Base-by-base conservation (phyloP, 2,888 invertebrate genomes). In the Abscondita cerata region DNA sequence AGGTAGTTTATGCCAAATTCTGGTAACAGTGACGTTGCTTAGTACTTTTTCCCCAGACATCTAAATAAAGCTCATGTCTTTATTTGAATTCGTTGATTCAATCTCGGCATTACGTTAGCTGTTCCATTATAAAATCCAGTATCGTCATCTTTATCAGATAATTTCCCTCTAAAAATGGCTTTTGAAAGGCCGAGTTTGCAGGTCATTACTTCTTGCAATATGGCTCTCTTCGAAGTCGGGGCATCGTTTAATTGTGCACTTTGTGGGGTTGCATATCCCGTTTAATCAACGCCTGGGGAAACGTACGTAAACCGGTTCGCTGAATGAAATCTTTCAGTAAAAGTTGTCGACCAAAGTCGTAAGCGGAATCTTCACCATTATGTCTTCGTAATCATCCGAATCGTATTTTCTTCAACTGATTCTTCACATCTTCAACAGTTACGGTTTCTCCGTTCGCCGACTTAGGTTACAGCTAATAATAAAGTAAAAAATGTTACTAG, bases 81-180 rank as follows among this genome's bases (percentile, higher is more conserved):
- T 85, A 67, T 88, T 87, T n/a, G 99, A 62, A 99, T 89, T 55
- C 95, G 86, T 64, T 70, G 95, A 86, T 72, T 94, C 89, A 81
- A 95, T 95, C 70, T 93, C 0, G 96, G 95, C 91, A 98, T 92
- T 0, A 98, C 92, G 76, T 97, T 95, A 0, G 93, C 76, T 93
- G 93, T 66, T 89, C 90, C 95, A 98, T 96, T 11, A 98, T 83
- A 81, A 89, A 96, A 74, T 97, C 95, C 11, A 93, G 79, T 79
- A 0, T 94, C 88, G 74, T 92, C 90, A 71, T 94, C 91, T 0
- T 82, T 78, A 76, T 97, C 96, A 0, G 87, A 83, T 34, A 97
- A 81, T 75, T 94, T 92, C 0, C 93, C 92, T n/a, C 76, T 68
- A 59, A 77, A 78, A 9, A 98, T 92, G 5, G 95, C 93, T 76